Evolutionary conservation across 2,113 vertebrate genomes (phyloP).

Genomic region (Ranitomeya imitator): DNA sequence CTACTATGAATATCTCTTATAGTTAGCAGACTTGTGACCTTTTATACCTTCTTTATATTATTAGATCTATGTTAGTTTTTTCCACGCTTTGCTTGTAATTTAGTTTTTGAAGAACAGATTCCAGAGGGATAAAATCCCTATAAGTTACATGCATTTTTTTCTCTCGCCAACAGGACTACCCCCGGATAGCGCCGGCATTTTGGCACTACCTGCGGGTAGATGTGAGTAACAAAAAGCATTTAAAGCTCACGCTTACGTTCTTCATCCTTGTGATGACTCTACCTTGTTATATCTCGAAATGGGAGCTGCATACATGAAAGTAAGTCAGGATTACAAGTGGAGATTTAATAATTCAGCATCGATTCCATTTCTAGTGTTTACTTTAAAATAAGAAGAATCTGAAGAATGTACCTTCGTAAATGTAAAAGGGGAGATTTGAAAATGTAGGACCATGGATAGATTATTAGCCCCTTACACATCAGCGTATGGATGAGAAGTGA

Average conservation of each 20-base stretch:
- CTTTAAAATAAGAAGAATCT: neutral
- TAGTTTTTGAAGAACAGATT: neutral
- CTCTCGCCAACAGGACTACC: slow-evolving; percentile 76
- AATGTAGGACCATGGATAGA: neutral
- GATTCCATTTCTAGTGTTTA: neutral
- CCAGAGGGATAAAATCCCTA: neutral
- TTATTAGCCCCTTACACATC: neutral
- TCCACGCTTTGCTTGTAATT: neutral
- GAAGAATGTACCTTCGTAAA: neutral
- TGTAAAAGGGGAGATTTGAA: too few species aligned
- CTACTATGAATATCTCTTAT: neutral
- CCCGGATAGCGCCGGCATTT: slow-evolving; percentile 77
- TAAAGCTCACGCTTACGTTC: slow-evolving; percentile 66
- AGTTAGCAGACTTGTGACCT: neutral
- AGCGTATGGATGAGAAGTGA: neutral
- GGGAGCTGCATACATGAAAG: neutral
- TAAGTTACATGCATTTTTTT: slow-evolving; percentile 55
- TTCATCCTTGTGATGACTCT: slow-evolving; percentile 52
- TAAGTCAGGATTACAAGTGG: neutral
- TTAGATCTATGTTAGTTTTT: neutral
- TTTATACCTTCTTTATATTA: neutral
- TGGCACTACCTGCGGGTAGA: slow-evolving; percentile 80
- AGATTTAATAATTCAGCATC: neutral
- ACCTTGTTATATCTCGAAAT: neutral
- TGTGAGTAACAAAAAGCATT: slow-evolving; percentile 70